Evolutionary conservation across 2,113 vertebrate genomes (phyloP).

Genomic region (Strix uralensis): DNA sequence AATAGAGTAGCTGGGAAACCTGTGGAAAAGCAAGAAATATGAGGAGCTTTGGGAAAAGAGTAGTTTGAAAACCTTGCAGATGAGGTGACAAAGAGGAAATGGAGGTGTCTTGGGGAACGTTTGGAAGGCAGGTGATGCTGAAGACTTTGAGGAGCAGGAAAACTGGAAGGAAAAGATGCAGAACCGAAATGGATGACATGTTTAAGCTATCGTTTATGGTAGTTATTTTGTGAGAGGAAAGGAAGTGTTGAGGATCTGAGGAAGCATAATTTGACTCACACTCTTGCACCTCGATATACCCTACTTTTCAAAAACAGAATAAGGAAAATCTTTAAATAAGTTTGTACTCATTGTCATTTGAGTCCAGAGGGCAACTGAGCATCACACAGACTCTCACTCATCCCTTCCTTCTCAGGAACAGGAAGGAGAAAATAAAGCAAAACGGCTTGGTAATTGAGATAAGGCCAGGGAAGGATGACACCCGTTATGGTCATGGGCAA

Average conservation of each 20-base stretch:
- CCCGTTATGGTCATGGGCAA: too few relatives aligned
- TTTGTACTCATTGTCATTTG: background rate
- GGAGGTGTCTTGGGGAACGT: background rate
- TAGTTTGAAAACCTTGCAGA: background rate
- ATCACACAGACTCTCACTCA: too few relatives aligned
- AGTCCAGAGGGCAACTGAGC: too few relatives aligned
- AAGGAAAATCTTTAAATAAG: background rate
- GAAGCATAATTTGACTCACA: background rate
- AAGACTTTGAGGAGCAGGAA: background rate
- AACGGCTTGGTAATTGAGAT: too few relatives aligned
- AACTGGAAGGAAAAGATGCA: background rate
- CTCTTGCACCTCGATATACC: fast-evolving
- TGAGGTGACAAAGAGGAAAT: background rate
- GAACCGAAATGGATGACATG: background rate
- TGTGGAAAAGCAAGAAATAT: background rate
- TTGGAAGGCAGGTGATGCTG: background rate
- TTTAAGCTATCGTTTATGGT: background rate
- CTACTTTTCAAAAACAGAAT: background rate
- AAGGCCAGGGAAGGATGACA: too few relatives aligned
- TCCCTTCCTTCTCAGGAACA: too few relatives aligned
- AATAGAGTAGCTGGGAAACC: background rate
- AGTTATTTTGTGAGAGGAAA: background rate
- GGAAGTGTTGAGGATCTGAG: background rate
- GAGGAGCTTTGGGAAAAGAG: background rate
- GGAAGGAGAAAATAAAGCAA: too few relatives aligned